Evolutionary conservation across 2,113 vertebrate genomes (phyloP), one percentile per base, ranked within the genome.

Genomic region (Bucco capensis): DNA sequence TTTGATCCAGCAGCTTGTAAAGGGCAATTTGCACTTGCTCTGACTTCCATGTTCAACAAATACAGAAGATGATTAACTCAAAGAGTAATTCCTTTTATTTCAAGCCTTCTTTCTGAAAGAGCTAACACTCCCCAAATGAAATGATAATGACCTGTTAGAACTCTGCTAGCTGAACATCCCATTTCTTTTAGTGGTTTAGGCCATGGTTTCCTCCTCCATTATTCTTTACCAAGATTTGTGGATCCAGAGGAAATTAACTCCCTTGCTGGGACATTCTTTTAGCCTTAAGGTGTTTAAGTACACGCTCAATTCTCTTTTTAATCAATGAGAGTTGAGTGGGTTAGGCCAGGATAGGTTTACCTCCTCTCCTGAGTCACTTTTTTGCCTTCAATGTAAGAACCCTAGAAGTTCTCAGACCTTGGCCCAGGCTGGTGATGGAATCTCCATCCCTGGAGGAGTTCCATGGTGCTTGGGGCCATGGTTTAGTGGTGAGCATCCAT

Each of bases 1-100:
- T 95, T 91, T 95, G 87, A 96, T 90, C 76, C 14, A 19, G 25
- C 40, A 88, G 9, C 86, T 88, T 92, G 74, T 84, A 66, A 72
- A 81, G 93, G 21, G 44, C 46, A 91, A 88, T 94, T 88, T 92
- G 70, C 38, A 86, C 78, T 94, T 83, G 57, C 88, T 91, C 70
- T 91, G 90, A 71, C 57, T 93, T 65, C 73, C 22, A 58, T 75
- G 76, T 76, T 96, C 86, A 92, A 91, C 69, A 89, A 69, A 90
- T 67, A 80, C 70, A 86, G 74, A 66, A 79, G 56, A 93, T 25
- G 16, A 92, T 87, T 90, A 94, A 77, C 49, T 86, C 69, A 83
- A 90, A 85, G 27, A 71, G 56, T 42, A 88, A 84, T 78, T 89
- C 51, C 25, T 88, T 94, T 79, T n/a, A n/a, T 83, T 77, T 25